Conservation (phyloP, 35 echinoderm and acorn worm genomes). For the Patiria miniata region DNA sequence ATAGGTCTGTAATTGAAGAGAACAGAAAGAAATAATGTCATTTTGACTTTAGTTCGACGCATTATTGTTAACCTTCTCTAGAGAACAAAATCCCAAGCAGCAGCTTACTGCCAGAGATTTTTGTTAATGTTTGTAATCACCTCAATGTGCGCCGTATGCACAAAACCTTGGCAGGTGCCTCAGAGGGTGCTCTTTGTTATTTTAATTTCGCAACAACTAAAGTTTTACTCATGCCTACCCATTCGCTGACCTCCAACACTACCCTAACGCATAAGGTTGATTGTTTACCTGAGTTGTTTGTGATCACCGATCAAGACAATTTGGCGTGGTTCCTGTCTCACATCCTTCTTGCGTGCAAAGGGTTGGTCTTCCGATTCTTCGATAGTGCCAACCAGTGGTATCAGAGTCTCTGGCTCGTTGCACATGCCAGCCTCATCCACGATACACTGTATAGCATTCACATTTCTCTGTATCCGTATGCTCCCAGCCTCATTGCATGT, state of each 20-base stretch:
- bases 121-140: no score
- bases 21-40: neutral
- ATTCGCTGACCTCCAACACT: neutral
- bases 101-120: no score
- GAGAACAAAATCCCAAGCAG: no score
- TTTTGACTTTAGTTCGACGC: no score
- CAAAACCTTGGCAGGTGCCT: no score
- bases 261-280: neutral
- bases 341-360: conserved; percentile 33
- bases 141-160: no score
- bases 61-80: no score
- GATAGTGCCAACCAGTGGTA: conserved; percentile 37
- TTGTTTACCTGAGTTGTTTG: conserved; percentile 90
- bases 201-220: no score
- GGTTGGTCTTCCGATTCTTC: conserved; percentile 31
- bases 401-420: conserved; percentile 71
- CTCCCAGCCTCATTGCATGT: conserved; percentile 64
- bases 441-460: conserved; percentile 67
- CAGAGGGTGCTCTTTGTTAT: no score
- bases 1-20: conserved; percentile 62
- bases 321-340: conserved; percentile 55
- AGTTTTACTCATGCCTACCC: no score
- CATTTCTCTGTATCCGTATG: conserved; percentile 1
- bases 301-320: conserved; percentile 92
- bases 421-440: conserved; percentile 91